Evolutionary conservation across 2,888 invertebrate genomes (phyloP).

Genomic region (Mactromeris polynyma): DNA sequence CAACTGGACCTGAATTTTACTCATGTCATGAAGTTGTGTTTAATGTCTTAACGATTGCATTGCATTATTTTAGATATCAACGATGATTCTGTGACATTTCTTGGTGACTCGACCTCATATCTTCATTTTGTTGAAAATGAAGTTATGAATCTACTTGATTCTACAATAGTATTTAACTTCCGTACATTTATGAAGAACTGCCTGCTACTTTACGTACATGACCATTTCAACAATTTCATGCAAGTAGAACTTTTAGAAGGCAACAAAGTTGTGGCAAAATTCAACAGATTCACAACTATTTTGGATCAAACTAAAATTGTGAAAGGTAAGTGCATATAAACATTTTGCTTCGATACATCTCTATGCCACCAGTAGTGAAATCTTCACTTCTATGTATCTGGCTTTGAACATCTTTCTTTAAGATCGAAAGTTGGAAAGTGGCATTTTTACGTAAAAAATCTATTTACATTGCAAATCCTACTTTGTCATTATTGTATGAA

Average conservation of each 20-base stretch:
- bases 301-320: constrained; percentile 54
- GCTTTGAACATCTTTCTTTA: too few species aligned
- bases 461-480: too few species aligned
- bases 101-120: constrained; percentile 92
- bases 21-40: neutral
- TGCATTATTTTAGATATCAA: constrained; percentile 95
- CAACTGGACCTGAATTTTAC: neutral
- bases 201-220: constrained; percentile 94
- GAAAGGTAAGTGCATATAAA: constrained; percentile 43
- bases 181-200: constrained; percentile 94
- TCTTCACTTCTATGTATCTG: too few species aligned
- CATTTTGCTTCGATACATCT: neutral
- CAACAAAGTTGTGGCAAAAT: constrained; percentile 70
- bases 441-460: too few species aligned
- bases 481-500: too few species aligned
- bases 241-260: constrained; percentile 88
- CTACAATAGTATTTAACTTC: constrained; percentile 95
- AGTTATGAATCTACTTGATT: constrained; percentile 91
- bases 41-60: neutral
- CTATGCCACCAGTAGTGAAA: too few species aligned
- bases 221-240: constrained; percentile 96
- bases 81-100: constrained; percentile 95
- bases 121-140: constrained; percentile 89
- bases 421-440: too few species aligned
- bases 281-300: constrained; percentile 61